Base-by-base conservation (phyloP, 2,888 invertebrate genomes). In the Anarsia innoxiella region DNA sequence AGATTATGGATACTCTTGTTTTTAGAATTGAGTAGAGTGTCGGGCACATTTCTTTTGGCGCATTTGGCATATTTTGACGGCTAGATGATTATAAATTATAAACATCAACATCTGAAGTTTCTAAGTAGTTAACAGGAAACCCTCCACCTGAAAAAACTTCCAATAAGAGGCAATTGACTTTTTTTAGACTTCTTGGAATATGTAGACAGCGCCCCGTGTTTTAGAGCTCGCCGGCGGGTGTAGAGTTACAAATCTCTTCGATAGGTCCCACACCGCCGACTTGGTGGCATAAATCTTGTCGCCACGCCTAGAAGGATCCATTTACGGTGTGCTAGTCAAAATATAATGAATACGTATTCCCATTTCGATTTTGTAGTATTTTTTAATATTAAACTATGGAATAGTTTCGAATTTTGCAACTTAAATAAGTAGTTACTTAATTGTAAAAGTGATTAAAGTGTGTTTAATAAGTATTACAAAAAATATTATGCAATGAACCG, bases 201-300 rank as follows among this genome's bases (percentile, higher is more conserved):
- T 19, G 65, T 59, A 30, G 23, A n/a, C n/a, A n/a, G n/a, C n/a
- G n/a, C n/a, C n/a, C n/a, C n/a, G 32, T 12, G 23, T 43, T 38
- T 44, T 41, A 44, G 40, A 29, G 38, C 23, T 43, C 39, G 31
- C 42, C 43, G 35, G 25, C 39, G 44, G 51, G 59, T 51, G 50
- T 59, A 41, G 41, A 48, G 59, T 62, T 59, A 66, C 64, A 60
- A 59, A 61, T 61, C 52, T 53, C 36, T 35, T 34, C 39, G 58
- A 61, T 52, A 43, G 42, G 46, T 50, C 51, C 48, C 56, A 45
- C 42, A 42, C 49, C 48, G 49, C 44, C n/a, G n/a, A n/a, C 32
- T 28, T 39, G 35, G 33, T 46, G 50, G 49, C 46, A 66, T 75
- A 68, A 69, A 72, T 72, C 65, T 62, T 45, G 44, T 55, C 54